These are phyloP conservation scores for Macropis europaea DNA, from an alignment of 2,888 invertebrate genomes.

Conservation along the genomic window DNA sequence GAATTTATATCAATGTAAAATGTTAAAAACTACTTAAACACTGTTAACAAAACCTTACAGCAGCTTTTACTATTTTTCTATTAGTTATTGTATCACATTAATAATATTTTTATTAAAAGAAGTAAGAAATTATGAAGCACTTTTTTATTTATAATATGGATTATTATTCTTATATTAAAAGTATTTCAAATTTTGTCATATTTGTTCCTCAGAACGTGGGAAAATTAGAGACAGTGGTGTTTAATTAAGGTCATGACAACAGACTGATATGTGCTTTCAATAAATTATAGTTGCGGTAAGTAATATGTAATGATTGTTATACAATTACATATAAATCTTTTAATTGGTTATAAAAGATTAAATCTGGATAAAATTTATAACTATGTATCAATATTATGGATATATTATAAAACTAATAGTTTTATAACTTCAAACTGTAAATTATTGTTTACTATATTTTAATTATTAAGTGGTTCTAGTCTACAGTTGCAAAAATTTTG, in stretches of 20 bases:
- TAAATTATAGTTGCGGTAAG: constrained; percentile 37
- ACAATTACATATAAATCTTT: neutral
- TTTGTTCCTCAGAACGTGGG: constrained; percentile 27
- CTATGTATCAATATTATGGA: neutral
- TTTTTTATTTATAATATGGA: neutral
- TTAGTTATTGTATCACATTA: neutral
- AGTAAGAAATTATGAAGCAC: neutral
- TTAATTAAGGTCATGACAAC: constrained; percentile 38
- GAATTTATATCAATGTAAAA: neutral
- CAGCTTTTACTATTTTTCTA: neutral
- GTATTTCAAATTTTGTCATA: neutral
- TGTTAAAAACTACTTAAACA: neutral
- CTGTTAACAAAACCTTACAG: neutral
- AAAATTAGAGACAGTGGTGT: constrained; percentile 17
- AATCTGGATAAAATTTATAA: neutral
- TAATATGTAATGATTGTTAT: neutral
- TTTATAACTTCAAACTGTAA: too few species aligned
- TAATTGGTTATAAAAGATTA: neutral
- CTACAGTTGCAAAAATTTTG: too few species aligned
- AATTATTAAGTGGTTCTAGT: too few species aligned
- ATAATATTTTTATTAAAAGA: neutral
- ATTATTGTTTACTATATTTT: too few species aligned
- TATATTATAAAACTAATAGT: neutral
- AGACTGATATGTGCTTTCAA: constrained; percentile 20
- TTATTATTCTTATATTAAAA: neutral